Evolutionary conservation across 1,140 invertebrate species (phyloP), one percentile per base, ranked within the genome.

Genomic region (Tetramorium simillimum): DNA sequence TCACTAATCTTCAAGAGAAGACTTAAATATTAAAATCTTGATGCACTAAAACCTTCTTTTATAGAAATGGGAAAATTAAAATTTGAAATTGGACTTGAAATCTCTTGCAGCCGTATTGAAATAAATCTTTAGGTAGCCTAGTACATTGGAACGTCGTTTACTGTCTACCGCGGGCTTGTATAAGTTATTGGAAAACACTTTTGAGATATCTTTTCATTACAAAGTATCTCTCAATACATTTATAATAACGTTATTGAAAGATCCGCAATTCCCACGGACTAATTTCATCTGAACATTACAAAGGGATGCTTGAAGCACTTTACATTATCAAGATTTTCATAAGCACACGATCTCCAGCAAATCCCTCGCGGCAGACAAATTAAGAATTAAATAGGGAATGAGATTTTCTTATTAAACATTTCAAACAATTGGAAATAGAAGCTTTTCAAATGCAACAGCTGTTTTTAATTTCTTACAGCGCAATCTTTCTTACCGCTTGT

Each of bases 81-180:
- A 51, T 72, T 72, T 51, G 7, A 72, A 51, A 24, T 60, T n/a
- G 21, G 10, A 76, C 37, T 56, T 76, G 3, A 58, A 77, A 77
- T 77, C 21, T 46, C n/a, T 46, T 14, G 16, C 21, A 43, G 9
- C n/a, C 73, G 21, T 24, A 60, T 56, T 53, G 73, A 76, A 76
- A 18, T n/a, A 76, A 40, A 60, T 62, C 21, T 60, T 58, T 40
- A 58, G n/a, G 14, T 18, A 18, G 18, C 16, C 18, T 14, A n/a
- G 37, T 28, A 43, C 43, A 77, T 28, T 28, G 33, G 40, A 46
- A 33, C 14, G 16, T 62, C 37, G n/a, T 63, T 63, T 77, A 77
- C 28, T 37, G n/a, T 53, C 49, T 33, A 73, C 33, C n/a, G 5
- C 18, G 49, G 10, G 9, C 12, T 24, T 70, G 63, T 16, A 53